A percentile compares a stretch with the other conserved stretches of the same genome.
These are phyloP conservation scores for Bambusicola thoracicus DNA, from an alignment of 2,113 vertebrate species.

Conservation along the genomic window DNA sequence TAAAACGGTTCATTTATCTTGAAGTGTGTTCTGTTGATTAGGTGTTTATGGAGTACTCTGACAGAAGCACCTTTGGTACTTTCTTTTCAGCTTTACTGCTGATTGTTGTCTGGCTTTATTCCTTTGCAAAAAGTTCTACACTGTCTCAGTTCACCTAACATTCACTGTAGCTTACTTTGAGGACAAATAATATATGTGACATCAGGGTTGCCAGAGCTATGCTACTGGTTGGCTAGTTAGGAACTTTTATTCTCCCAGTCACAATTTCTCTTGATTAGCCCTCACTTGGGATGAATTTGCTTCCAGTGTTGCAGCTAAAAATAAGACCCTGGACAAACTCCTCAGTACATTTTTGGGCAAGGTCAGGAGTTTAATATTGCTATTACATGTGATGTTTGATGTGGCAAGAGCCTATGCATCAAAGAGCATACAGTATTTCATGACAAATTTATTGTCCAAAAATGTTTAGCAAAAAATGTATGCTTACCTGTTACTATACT, in stretches of 20 bases:
- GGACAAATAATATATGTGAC: not conserved
- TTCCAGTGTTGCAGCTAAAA: not conserved
- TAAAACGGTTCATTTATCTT: not conserved
- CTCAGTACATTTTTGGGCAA: not conserved
- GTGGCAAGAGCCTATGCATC: not conserved
- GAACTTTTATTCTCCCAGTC: not conserved
- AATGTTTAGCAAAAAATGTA: not conserved
- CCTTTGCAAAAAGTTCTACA: not conserved
- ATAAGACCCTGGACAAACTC: not conserved
- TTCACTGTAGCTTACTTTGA: slow-evolving; percentile 13
- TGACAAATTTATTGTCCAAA: not conserved
- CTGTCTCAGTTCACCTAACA: not conserved
- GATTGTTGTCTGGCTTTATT: not conserved
- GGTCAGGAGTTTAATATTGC: not conserved
- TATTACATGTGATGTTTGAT: not conserved
- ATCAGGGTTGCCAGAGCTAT: not conserved
- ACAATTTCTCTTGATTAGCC: slow-evolving; percentile 1
- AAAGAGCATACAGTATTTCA: not conserved
- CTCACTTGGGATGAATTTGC: not conserved
- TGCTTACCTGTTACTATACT: not conserved
- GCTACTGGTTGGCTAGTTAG: not conserved
- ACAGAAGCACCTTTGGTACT: no score
- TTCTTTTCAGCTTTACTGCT: not conserved
- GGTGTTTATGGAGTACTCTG: not conserved
- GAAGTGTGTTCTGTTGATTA: not conserved